phyloP scores from a whole-genome alignment of 2,113 vertebrate genomes.

The Desmodus rotundus region DNA sequence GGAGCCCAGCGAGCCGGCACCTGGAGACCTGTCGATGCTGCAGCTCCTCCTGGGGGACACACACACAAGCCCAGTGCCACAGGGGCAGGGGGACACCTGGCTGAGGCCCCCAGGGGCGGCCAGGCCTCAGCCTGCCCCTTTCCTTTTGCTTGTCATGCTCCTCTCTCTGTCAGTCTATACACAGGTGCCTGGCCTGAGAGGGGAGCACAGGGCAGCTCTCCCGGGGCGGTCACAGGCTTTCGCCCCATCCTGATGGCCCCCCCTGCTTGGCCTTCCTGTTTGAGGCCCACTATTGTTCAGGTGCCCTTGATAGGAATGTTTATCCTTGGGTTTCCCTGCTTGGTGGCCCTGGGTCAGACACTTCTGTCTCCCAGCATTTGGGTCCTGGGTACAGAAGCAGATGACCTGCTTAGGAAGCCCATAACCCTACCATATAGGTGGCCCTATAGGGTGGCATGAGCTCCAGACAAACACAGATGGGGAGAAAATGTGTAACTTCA shows the following conservation, averaged over 20 bases:
- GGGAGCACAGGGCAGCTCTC: neutral
- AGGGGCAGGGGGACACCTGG: neutral
- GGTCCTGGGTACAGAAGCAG: neutral
- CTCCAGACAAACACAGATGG: neutral
- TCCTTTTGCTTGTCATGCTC: neutral
- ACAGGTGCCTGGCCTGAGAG: accelerated
- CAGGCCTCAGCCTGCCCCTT: neutral
- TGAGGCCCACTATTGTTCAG: neutral
- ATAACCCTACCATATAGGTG: too few species aligned
- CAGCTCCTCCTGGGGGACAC: constrained; percentile 85
- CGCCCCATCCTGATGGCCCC: neutral
- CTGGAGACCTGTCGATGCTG: constrained; percentile 94
- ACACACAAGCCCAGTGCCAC: accelerated
- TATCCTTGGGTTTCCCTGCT: neutral
- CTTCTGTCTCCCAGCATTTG: neutral
- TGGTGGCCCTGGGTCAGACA: neutral
- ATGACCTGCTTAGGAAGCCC: accelerated
- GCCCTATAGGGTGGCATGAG: neutral
- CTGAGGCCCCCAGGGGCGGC: neutral
- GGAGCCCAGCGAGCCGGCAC: constrained; percentile 86
- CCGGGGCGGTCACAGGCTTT: neutral
- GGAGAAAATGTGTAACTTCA: neutral
- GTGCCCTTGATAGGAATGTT: neutral
- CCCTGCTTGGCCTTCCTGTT: neutral
- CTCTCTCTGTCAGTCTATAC: neutral